Base-by-base conservation (phyloP, 2,888 invertebrate species). In the Ichneumoninae sp. region DNA sequence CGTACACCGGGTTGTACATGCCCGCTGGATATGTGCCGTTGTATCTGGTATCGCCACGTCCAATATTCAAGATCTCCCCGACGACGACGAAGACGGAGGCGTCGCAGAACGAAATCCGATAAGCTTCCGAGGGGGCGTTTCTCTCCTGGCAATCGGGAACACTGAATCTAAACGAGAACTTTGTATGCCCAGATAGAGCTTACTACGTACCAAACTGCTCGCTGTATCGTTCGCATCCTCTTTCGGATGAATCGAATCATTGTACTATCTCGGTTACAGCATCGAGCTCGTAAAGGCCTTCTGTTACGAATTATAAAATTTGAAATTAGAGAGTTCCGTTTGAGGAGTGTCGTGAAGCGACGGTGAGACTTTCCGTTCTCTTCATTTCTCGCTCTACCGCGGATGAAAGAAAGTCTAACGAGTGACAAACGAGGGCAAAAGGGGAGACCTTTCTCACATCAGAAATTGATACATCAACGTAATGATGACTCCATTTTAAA, bases 81-180 rank as follows among this genome's bases (percentile, higher is more conserved):
- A 54, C 54, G 65, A 65, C 52, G 71, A 74, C 72, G 60, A 44
- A n/a, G 68, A 47, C 68, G 77, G 77, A 69, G 44, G 69, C 65
- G 47, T 66, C 50, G 66, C 70, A 47, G 65, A 66, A 83, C 26
- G 79, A 83, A 83, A 83, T 83, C 57, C 75, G 79, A 83, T 80
- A 83, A 83, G 70, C 52, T 80, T 70, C 16, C 57, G 30, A 16
- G 30, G 70, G 65, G 52, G 47, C 65, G 68, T 30, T 72, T 57
- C 40, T 10, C 36, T n/a, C 13, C 16, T 30, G 36, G 52, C 33
- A 40, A 54, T 30, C 33, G 57, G 19, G n/a, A 6, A 66, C 47
- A 79, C 40, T 50, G 22, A 57, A 66, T 33, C 54, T 66, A 80
- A 80, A 72, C 40, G 72, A 80, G 66, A 40, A 72, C 70, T 68